These are phyloP conservation scores for Phortica variegata DNA, from an alignment of 1,140 invertebrate species.

Conservation along the genomic window DNA sequence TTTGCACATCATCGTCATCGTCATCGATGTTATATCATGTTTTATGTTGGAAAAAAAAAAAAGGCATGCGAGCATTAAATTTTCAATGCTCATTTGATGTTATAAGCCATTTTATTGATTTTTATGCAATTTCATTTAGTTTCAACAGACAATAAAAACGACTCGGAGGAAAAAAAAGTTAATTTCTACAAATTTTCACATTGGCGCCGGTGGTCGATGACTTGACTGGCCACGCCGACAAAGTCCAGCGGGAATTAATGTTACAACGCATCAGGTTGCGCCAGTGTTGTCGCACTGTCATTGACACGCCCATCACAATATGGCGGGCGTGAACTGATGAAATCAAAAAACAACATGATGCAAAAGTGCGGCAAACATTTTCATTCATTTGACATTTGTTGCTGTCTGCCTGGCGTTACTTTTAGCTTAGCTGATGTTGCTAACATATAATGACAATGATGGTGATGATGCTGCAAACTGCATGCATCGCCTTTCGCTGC, in stretches of 20 bases:
- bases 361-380: no score
- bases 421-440: no score
- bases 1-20: slow-evolving; percentile 16
- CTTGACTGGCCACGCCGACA: no score
- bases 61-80: background rate
- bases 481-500: no score
- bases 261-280: slow-evolving; percentile 11
- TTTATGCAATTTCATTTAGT: slow-evolving; percentile 53
- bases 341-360: slow-evolving; percentile 15
- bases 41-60: background rate
- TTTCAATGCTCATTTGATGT: slow-evolving; percentile 17
- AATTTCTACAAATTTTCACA: slow-evolving; percentile 56
- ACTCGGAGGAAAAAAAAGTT: slow-evolving; percentile 34
- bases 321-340: slow-evolving; percentile 32
- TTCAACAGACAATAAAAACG: slow-evolving; percentile 11
- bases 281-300: slow-evolving; percentile 9
- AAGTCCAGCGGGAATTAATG: slow-evolving; percentile 4
- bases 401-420: no score
- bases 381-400: no score
- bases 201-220: slow-evolving; percentile 23
- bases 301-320: slow-evolving; percentile 18
- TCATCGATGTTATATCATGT: background rate
- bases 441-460: no score
- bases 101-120: slow-evolving; percentile 32
- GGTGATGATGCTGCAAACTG: no score